Percentiles rank a stretch among this genome's conserved stretches.
phyloP scores from a whole-genome alignment of 2,888 invertebrate species.

The Boloria selene region DNA sequence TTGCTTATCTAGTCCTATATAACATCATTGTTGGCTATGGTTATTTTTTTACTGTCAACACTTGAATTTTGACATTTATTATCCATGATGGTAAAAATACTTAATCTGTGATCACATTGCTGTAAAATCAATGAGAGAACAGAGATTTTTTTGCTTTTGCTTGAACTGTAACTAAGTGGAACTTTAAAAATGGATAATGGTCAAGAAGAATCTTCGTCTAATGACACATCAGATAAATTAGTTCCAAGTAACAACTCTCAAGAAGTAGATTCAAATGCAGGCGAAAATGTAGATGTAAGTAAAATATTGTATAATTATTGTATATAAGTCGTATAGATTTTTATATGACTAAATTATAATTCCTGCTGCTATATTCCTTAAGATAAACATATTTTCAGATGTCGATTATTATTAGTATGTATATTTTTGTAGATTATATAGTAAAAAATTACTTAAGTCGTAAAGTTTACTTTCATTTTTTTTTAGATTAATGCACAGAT shows the following conservation, averaged over 20 bases:
- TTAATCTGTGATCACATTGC: constrained; percentile 31
- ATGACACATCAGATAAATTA: constrained; percentile 53
- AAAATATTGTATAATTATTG: constrained; percentile 1
- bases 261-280: constrained; percentile 46
- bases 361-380: too few species aligned
- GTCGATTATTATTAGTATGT: too few species aligned
- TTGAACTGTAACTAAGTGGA: neutral
- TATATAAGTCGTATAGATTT: too few species aligned
- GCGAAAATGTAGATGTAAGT: constrained; percentile 65
- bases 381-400: too few species aligned
- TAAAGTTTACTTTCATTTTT: neutral
- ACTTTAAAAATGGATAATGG: constrained; percentile 45
- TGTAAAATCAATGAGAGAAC: constrained; percentile 28
- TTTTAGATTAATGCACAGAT: constrained; percentile 67
- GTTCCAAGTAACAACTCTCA: constrained; percentile 51
- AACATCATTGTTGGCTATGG: neutral
- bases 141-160: neutral
- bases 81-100: constrained; percentile 36
- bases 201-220: constrained; percentile 49
- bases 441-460: neutral
- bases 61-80: constrained; percentile 7
- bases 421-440: too few species aligned
- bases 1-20: too few species aligned
- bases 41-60: constrained; percentile 3
- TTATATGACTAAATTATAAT: too few species aligned